phyloP scores from a whole-genome alignment of 2,113 vertebrate genomes.

The Semnornis frantzii region DNA sequence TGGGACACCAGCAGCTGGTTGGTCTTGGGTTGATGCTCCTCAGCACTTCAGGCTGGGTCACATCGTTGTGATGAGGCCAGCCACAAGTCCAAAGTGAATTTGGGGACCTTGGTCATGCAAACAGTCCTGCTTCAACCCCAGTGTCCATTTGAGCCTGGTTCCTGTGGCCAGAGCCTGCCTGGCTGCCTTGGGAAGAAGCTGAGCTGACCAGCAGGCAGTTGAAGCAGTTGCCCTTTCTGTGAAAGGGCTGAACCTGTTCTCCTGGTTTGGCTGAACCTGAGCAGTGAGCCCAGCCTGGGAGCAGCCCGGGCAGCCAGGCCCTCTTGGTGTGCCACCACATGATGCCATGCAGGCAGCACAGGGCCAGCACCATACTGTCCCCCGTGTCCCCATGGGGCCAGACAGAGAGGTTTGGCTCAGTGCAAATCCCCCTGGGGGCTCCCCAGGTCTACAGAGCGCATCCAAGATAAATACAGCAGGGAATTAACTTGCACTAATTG shows the following conservation, averaged over 20 bases:
- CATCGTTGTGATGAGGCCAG: rapidly evolving
- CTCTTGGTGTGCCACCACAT: not conserved
- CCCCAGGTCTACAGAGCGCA: not conserved
- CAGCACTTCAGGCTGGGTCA: not conserved
- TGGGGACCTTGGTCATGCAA: rapidly evolving
- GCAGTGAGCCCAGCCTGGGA: not conserved
- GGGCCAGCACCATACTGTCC: rapidly evolving
- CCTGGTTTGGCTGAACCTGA: not conserved
- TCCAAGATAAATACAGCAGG: not conserved
- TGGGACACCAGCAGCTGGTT: rapidly evolving
- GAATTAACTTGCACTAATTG: not conserved
- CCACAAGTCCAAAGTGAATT: not conserved
- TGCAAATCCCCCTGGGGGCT: not conserved
- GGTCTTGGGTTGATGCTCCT: not conserved
- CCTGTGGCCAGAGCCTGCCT: rapidly evolving
- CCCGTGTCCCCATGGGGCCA: not conserved
- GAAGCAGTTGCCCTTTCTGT: not conserved
- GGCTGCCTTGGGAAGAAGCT: not conserved
- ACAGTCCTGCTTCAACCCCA: rapidly evolving
- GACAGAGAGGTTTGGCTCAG: not conserved
- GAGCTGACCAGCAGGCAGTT: not conserved
- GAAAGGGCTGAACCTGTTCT: not conserved
- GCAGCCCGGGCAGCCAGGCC: not conserved
- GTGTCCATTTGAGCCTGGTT: rapidly evolving
- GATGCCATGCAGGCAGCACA: rapidly evolving